Evolutionary conservation across 2,113 vertebrate species (phyloP).

Genomic region (Cebus imitator): DNA sequence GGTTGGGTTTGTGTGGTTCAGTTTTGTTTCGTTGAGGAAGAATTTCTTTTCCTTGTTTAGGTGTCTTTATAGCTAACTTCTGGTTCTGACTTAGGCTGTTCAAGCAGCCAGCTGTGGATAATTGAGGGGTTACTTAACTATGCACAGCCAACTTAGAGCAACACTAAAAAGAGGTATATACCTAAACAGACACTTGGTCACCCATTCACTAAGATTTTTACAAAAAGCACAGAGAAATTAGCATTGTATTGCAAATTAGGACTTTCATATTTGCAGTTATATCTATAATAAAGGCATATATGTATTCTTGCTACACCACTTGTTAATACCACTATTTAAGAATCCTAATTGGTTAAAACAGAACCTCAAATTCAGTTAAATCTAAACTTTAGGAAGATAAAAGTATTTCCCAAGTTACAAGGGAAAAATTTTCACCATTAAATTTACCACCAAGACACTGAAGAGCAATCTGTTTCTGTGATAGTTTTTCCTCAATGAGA

Average conservation of each 20-base stretch:
- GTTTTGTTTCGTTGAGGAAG: background rate
- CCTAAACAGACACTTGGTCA: background rate
- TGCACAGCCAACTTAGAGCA: background rate
- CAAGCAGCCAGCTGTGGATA: background rate
- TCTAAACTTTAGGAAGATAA: background rate
- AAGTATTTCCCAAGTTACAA: background rate
- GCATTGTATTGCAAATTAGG: background rate
- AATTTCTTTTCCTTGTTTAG: slow-evolving; percentile 14
- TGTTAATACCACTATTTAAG: background rate
- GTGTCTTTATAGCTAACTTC: background rate
- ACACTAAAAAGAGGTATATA: background rate
- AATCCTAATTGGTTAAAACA: slow-evolving; percentile 31
- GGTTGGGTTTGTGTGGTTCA: background rate
- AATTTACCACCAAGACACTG: background rate
- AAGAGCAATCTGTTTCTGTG: background rate
- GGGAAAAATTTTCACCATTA: slow-evolving; percentile 9
- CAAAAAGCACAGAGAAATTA: background rate
- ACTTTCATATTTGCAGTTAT: background rate
- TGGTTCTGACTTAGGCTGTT: background rate
- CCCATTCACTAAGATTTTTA: background rate
- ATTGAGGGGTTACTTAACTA: background rate
- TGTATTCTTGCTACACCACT: background rate
- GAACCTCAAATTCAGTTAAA: slow-evolving; percentile 24
- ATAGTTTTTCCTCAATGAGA: slow-evolving; percentile 36
- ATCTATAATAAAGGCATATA: background rate